Evolutionary conservation across 30 jellyfish, hydroid and myxozoan species (phyloP).

Genomic region (Aurelia coerulea): DNA sequence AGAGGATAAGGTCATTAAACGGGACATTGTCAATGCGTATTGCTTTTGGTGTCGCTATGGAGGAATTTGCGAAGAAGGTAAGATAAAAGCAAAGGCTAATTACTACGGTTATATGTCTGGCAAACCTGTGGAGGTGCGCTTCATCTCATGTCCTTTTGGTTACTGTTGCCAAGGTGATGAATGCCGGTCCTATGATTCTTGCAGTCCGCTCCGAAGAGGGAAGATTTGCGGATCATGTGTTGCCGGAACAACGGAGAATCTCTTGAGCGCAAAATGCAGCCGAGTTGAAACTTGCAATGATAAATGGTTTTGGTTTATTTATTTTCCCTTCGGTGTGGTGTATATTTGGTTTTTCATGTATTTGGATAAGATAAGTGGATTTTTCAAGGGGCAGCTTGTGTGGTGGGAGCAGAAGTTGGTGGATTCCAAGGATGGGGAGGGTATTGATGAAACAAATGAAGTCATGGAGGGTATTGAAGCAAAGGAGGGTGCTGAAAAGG

Average conservation of each 20-base stretch:
- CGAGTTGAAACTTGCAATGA: conserved; percentile 69
- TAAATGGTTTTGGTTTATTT: conserved; percentile 90
- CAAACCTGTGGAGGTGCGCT: conserved; percentile 64
- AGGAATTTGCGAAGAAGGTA: conserved; percentile 87
- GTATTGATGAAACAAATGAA: not conserved
- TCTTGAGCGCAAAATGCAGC: conserved; percentile 79
- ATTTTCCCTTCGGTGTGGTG: conserved; percentile 67
- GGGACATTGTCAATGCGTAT: conserved; percentile 36
- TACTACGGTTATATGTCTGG: conserved; percentile 84
- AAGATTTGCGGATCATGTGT: conserved; percentile 86
- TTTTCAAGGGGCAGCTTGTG: conserved; percentile 70
- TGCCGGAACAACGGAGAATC: conserved; percentile 81
- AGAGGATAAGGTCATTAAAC: conserved; percentile 18
- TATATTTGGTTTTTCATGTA: conserved; percentile 84
- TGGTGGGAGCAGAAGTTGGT: conserved; percentile 76
- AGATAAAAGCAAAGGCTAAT: conserved; percentile 79
- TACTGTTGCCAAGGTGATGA: conserved; percentile 87
- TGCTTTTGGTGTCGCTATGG: conserved; percentile 91
- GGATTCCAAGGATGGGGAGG: not conserved
- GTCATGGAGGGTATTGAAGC: not conserved
- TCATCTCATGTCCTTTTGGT: conserved; percentile 89
- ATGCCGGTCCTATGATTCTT: conserved; percentile 79
- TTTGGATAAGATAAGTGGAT: conserved; percentile 69
- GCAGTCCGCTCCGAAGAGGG: conserved; percentile 73
- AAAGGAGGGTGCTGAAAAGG: conserved; percentile 6